A percentile compares a stretch with the other conserved stretches of the same genome.
These are phyloP conservation scores for Hydrolagus colliei DNA, from an alignment of 2,797 vertebrate genomes.

Conservation along the genomic window DNA sequence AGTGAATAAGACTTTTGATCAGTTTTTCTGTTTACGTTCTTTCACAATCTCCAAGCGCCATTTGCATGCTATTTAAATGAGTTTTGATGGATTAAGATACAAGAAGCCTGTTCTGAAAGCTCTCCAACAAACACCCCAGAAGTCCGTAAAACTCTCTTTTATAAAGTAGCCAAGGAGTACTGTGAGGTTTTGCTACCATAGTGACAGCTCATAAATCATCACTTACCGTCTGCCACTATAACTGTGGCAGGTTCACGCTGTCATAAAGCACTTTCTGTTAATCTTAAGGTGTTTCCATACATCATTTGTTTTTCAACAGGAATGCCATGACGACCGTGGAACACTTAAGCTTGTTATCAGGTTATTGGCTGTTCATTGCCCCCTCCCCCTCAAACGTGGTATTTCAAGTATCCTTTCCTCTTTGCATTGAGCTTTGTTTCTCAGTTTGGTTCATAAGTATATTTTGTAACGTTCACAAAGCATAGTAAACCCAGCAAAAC, in stretches of 20 bases:
- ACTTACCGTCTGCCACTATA: slow-evolving; percentile 62
- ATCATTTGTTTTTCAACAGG: slow-evolving; percentile 50
- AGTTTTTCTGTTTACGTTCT: not conserved
- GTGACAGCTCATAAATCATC: slow-evolving; percentile 66
- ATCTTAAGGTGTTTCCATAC: slow-evolving; percentile 49
- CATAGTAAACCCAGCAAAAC: slow-evolving; percentile 42
- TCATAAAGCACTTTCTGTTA: slow-evolving; percentile 59
- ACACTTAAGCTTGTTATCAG: slow-evolving; percentile 54
- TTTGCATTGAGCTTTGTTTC: slow-evolving; percentile 56
- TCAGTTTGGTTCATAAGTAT: slow-evolving; percentile 58
- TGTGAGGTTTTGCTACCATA: slow-evolving; percentile 56
- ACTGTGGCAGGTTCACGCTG: slow-evolving; percentile 57
- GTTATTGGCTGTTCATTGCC: slow-evolving; percentile 47
- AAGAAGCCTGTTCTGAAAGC: slow-evolving; percentile 21
- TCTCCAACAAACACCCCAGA: slow-evolving; percentile 32
- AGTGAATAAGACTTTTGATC: not conserved
- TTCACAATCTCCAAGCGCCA: slow-evolving; percentile 5
- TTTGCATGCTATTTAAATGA: slow-evolving; percentile 29
- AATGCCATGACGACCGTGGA: slow-evolving; percentile 60
- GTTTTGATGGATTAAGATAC: slow-evolving; percentile 26
- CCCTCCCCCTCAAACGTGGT: slow-evolving; percentile 46
- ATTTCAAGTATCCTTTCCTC: slow-evolving; percentile 46
- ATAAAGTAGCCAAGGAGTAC: slow-evolving; percentile 48
- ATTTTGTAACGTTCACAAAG: slow-evolving; percentile 50
- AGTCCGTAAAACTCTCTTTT: slow-evolving; percentile 38